Percentiles rank a stretch among this genome's conserved stretches.
Conservation (phyloP, 2,888 invertebrate species). For the Ceraclea dissimilis region DNA sequence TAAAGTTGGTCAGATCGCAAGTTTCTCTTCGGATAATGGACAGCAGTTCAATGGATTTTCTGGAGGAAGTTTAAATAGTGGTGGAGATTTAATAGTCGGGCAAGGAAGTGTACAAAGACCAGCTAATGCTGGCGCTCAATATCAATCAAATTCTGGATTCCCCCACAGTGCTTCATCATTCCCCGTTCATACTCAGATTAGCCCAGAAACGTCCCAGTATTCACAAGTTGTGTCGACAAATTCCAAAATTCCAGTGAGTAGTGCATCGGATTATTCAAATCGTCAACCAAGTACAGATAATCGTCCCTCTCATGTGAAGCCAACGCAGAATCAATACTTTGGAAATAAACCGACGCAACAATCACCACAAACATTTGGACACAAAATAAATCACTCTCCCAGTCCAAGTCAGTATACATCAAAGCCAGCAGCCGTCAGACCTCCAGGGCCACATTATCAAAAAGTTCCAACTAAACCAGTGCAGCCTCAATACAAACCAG, state of each 20-base stretch:
- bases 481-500: background rate
- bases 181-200: slow-evolving; percentile 12
- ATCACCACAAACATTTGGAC: background rate
- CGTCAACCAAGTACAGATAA: slow-evolving; percentile 2
- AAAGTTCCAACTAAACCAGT: background rate
- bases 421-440: background rate
- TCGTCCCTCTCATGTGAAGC: background rate
- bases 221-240: slow-evolving; percentile 10
- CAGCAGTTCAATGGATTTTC: slow-evolving; percentile 4
- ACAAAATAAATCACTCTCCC: background rate
- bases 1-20: slow-evolving; percentile 2
- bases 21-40: slow-evolving; percentile 2
- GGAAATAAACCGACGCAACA: background rate
- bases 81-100: slow-evolving; percentile 19
- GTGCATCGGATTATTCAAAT: slow-evolving; percentile 8
- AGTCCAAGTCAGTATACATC: background rate
- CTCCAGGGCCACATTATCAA: background rate
- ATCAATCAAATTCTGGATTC: background rate
- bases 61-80: slow-evolving; percentile 9
- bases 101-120: slow-evolving; percentile 22
- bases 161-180: slow-evolving; percentile 6
- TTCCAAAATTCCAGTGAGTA: slow-evolving; percentile 6
- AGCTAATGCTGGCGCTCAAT: slow-evolving; percentile 11
- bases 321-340: background rate
- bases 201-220: slow-evolving; percentile 8